Conservation (phyloP, 2,888 invertebrate species). For the Portevinia maculata region DNA sequence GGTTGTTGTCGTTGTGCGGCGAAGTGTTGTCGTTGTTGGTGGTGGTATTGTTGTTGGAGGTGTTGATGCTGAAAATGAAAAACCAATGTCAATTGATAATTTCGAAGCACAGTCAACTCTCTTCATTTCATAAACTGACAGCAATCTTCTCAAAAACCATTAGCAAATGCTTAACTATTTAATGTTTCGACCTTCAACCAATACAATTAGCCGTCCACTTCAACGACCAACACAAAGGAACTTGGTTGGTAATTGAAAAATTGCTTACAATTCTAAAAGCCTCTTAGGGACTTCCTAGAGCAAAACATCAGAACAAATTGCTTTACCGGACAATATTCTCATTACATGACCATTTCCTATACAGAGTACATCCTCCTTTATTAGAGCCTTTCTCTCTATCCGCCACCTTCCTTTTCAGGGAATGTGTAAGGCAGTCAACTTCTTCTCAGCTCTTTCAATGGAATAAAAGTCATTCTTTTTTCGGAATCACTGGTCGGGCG, state of each 20-base stretch:
- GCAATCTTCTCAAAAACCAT: neutral
- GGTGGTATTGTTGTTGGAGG: conserved; percentile 92
- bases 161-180: conserved; percentile 1
- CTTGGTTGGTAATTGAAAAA: conserved; percentile 61
- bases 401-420: too few relatives aligned
- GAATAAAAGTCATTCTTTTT: conserved; percentile 55
- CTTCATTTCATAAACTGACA: neutral
- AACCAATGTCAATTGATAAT: neutral
- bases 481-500: conserved; percentile 45
- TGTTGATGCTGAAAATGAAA: conserved; percentile 86
- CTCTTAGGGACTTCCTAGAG: conserved; percentile 30
- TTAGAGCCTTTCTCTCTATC: conserved; percentile 4
- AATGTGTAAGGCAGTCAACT: conserved; percentile 23
- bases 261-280: conserved; percentile 68
- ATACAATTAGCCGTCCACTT: conserved; percentile 45
- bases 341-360: conserved; percentile 52
- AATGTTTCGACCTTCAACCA: conserved; percentile 37
- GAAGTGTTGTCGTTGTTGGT: conserved; percentile 85
- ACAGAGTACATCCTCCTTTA: conserved; percentile 12
- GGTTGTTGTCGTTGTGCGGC: conserved; percentile 78
- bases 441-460: conserved; percentile 24
- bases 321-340: conserved; percentile 65
- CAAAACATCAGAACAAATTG: conserved; percentile 62
- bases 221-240: neutral
- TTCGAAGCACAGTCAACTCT: neutral